Evolutionary conservation across 2,888 invertebrate genomes (phyloP).

Genomic region (Drosophila suboccidentalis): DNA sequence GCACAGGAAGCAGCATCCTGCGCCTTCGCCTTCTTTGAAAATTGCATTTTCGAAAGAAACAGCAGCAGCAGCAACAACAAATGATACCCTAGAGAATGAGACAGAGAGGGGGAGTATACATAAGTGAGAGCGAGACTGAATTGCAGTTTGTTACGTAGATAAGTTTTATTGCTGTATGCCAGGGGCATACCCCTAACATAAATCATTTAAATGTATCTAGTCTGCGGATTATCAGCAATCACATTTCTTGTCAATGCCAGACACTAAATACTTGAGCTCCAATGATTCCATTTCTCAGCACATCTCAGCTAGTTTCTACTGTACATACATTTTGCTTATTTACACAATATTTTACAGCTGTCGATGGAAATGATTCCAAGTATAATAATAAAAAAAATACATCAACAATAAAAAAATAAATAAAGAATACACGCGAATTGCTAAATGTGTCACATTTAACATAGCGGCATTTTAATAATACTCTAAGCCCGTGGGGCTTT

Average conservation of each 20-base stretch:
- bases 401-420: constrained; percentile 3
- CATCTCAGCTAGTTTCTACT: neutral
- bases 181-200: constrained; percentile 28
- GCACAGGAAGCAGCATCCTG: constrained; percentile 58
- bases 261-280: constrained; percentile 1
- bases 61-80: neutral
- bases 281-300: neutral
- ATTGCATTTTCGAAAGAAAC: constrained; percentile 62
- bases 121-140: constrained; percentile 27
- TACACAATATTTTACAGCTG: constrained; percentile 5
- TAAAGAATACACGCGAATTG: constrained; percentile 32
- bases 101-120: constrained; percentile 1
- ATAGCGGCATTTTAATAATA: constrained; percentile 50
- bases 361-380: constrained; percentile 19
- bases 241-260: constrained; percentile 5
- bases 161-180: constrained; percentile 70
- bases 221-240: constrained; percentile 29
- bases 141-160: constrained; percentile 70
- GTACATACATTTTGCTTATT: constrained; percentile 3
- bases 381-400: constrained; percentile 1
- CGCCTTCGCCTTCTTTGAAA: constrained; percentile 61
- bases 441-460: constrained; percentile 67
- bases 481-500: constrained; percentile 41
- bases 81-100: constrained; percentile 14
- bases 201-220: constrained; percentile 44